phyloP scores from a whole-genome alignment of 2,113 vertebrate genomes.

The Trematomus loennbergii region DNA sequence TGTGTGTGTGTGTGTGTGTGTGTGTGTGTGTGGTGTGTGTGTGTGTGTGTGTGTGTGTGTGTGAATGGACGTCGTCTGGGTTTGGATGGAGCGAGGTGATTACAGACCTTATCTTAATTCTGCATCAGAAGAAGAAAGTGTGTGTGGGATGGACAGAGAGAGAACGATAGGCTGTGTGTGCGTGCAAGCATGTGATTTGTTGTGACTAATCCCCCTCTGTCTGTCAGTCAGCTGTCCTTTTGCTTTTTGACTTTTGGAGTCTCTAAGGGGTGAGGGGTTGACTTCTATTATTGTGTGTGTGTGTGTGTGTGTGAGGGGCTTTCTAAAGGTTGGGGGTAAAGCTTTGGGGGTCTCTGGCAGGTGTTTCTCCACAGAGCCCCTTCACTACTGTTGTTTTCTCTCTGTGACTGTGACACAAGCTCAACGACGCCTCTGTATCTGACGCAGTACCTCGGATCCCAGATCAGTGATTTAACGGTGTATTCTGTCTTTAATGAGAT shows the following conservation, averaged over 20 bases:
- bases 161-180: conserved; percentile 6
- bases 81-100: conserved; percentile 58
- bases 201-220: conserved; percentile 74
- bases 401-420: neutral
- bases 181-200: conserved; percentile 65
- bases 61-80: neutral
- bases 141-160: conserved; percentile 17
- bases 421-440: conserved; percentile 4
- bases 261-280: conserved; percentile 57
- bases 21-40: neutral
- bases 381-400: conserved; percentile 17
- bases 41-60: neutral
- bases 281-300: conserved; percentile 37
- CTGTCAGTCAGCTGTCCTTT: conserved; percentile 76
- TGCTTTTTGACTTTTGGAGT: conserved; percentile 74
- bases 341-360: conserved; percentile 62
- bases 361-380: conserved; percentile 50
- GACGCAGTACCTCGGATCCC: conserved; percentile 28
- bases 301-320: conserved; percentile 21
- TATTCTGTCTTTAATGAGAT: conserved; percentile 57
- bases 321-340: conserved; percentile 65
- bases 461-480: conserved; percentile 47
- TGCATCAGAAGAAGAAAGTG: conserved; percentile 44
- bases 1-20: neutral
- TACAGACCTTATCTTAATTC: conserved; percentile 57